A percentile compares a stretch with the other conserved stretches of the same genome.
Evolutionary conservation across 2,113 vertebrate genomes (phyloP).

Genomic region (Gopherus evgoodei): DNA sequence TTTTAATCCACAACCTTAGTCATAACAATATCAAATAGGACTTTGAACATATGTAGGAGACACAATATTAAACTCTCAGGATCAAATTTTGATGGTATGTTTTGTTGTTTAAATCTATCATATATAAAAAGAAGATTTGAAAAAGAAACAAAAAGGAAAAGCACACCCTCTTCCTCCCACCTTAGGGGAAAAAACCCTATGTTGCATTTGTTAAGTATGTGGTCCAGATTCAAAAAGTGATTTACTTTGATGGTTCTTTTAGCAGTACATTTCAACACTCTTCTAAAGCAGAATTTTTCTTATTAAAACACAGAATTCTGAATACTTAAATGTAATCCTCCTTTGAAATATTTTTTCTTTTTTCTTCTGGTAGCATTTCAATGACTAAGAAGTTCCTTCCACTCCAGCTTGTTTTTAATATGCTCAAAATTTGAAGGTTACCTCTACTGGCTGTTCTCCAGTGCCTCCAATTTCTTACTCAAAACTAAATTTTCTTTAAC

Average conservation of each 20-base stretch:
- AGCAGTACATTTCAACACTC: not conserved
- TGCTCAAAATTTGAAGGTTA: slow-evolving; percentile 12
- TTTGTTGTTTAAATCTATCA: not conserved
- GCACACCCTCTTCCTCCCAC: not conserved
- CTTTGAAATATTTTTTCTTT: not conserved
- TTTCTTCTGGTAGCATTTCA: not conserved
- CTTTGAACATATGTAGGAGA: not conserved
- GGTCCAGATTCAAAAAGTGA: not conserved
- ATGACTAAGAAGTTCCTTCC: not conserved
- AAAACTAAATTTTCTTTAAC: slow-evolving; percentile 11
- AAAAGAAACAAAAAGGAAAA: not conserved
- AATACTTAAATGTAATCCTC: not conserved
- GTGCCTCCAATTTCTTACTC: slow-evolving; percentile 48
- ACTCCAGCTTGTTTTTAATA: not conserved
- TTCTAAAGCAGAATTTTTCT: not conserved
- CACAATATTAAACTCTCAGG: not conserved
- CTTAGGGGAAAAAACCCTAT: not conserved
- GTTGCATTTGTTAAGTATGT: not conserved
- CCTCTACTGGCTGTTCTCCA: slow-evolving; percentile 39
- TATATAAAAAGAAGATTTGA: too few species aligned
- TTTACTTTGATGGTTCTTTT: not conserved
- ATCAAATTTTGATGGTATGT: slow-evolving; percentile 5
- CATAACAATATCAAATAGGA: too few species aligned
- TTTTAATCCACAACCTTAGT: too few species aligned
- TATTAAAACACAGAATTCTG: not conserved